Evolutionary conservation across 2,113 vertebrate genomes (phyloP), one percentile per base, ranked within the genome.

Genomic region (Mastomys coucha): DNA sequence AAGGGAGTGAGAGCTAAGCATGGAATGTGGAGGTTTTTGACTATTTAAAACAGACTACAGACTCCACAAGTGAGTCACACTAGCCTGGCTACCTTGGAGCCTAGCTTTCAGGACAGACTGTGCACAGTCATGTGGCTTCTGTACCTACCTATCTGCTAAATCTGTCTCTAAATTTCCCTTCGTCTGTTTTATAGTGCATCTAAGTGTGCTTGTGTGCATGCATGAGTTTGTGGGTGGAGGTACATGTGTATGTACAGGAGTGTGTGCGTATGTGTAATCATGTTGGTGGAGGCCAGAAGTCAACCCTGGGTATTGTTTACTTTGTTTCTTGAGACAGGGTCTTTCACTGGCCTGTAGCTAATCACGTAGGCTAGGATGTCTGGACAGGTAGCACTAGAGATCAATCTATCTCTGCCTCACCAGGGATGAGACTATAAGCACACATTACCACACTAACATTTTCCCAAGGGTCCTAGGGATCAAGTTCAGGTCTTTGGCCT

Each of bases 31-130:
- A 65, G 60, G 3, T 13, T 77, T 9, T 26, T n/a, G 19, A 8
- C 7, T 63, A 0, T 2, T 22, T 49, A 22, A 0, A 51, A 2
- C 1, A 17, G 70, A 60, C 2, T 4, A 10, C 7, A 53, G n/a
- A 53, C n/a, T 28, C 49, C 7, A 49, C 20, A 8, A 39, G 17
- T 60, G 22, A 11, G 24, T 28, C 58, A 26, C 5, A 1, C 17
- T 31, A n/a, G 65, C 16, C 65, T 26, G 60, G 67, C 42, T 22
- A 69, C 20, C 26, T 33, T 58, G 42, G 67, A 82, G 10, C 60
- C 8, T 82, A 26, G 80, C 33, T 80, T 85, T 76, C 87, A 58
- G 53, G 60, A 8, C 7, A 11, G 31, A 11, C 49, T 26, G 42
- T 19, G 5, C 39, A 24, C 7, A 92, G 28, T 36, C 26, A 14